Conservation (phyloP, 2,797 vertebrate genomes). For the Bradypodion ventrale region DNA sequence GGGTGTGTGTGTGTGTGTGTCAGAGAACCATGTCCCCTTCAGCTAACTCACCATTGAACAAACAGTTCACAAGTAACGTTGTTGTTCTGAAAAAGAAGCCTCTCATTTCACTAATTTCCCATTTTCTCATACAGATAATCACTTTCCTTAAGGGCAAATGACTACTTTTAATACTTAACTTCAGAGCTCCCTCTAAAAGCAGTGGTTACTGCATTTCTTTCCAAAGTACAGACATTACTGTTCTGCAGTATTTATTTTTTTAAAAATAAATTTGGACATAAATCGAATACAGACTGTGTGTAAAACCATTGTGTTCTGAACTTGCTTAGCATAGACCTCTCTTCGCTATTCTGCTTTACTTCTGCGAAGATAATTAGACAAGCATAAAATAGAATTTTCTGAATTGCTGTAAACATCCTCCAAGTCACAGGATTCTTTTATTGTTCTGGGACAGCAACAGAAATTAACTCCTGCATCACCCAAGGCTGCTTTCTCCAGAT, state of each 20-base stretch:
- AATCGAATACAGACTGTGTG: not conserved
- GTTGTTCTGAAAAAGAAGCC: not conserved
- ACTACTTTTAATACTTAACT: not conserved
- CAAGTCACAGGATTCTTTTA: slow-evolving; percentile 9
- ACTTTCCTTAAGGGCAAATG: not conserved
- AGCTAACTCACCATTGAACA: not conserved
- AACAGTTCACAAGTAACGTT: too few species aligned
- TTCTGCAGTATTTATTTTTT: not conserved
- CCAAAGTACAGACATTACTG: not conserved
- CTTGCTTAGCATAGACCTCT: not conserved
- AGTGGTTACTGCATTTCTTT: not conserved
- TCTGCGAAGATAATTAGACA: slow-evolving; percentile 22
- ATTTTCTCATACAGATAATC: not conserved
- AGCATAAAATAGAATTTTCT: slow-evolving; percentile 17
- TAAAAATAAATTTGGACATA: not conserved
- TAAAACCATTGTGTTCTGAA: slow-evolving; percentile 10
- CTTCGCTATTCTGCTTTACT: slow-evolving; percentile 10
- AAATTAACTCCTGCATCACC: not conserved
- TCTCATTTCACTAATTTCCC: too few species aligned
- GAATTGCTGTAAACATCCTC: slow-evolving; percentile 22
- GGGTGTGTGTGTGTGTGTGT: too few species aligned
- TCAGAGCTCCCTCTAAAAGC: too few species aligned
- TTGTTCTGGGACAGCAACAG: not conserved
- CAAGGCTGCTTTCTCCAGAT: not conserved
- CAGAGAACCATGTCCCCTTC: not conserved